A percentile compares a stretch with the other conserved stretches of the same genome.
Evolutionary conservation across 2,797 vertebrate genomes (phyloP).

Genomic region (Anguilla marmorata): DNA sequence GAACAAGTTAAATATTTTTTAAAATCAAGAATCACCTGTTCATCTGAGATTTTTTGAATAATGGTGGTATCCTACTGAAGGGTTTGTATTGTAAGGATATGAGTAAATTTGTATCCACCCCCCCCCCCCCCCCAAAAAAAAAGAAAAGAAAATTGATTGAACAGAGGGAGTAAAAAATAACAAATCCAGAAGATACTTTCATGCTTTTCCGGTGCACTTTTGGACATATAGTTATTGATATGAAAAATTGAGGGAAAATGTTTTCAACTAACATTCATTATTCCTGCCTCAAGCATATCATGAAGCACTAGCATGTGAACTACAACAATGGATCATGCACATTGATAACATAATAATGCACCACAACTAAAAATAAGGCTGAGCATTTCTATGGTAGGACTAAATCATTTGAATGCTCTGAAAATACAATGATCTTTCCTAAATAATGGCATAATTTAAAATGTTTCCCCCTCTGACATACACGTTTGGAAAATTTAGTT

Average conservation of each 20-base stretch:
- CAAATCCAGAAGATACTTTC: constrained; percentile 42
- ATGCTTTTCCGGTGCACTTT: constrained; percentile 45
- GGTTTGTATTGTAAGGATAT: not conserved
- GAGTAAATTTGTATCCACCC: not conserved
- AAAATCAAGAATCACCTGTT: not conserved
- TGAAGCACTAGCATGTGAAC: not conserved
- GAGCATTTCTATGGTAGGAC: not conserved
- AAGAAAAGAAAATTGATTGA: constrained; percentile 31
- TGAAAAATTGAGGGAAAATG: not conserved
- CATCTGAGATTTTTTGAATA: not conserved
- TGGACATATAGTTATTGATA: constrained; percentile 11
- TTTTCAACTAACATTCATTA: not conserved
- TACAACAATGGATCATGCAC: not conserved
- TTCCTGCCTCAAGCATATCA: not conserved
- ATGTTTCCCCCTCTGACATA: not conserved
- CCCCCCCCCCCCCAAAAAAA: too few relatives aligned
- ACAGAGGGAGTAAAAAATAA: constrained; percentile 51
- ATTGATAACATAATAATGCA: not conserved
- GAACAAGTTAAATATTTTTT: not conserved
- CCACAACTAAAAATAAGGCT: too few relatives aligned
- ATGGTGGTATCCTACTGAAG: not conserved
- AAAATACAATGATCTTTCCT: not conserved
- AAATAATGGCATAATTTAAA: not conserved
- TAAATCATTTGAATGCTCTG: not conserved
- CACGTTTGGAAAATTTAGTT: not conserved